Evolutionary conservation across 2,113 vertebrate genomes (phyloP).

Genomic region (Poecilia latipinna): DNA sequence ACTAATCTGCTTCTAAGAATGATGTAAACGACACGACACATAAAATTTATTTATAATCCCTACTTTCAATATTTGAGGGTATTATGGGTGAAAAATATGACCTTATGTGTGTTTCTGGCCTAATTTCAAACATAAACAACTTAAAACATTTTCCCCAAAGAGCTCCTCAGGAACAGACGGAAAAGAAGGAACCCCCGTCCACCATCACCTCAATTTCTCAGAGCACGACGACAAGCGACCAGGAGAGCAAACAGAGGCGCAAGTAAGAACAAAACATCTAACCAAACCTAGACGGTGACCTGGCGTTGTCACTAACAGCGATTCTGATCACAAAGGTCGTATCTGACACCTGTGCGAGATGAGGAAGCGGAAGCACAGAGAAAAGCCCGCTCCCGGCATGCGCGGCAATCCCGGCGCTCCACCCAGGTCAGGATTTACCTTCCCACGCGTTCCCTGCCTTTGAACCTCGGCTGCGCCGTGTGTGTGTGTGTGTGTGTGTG

Average conservation of each 20-base stretch:
- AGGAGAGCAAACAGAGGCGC: conserved; percentile 82
- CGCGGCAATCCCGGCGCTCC: conserved; percentile 82
- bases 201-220: conserved; percentile 59
- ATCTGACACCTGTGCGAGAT: conserved; percentile 83
- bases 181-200: conserved; percentile 73
- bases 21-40: no score
- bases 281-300: no score
- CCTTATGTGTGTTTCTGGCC: background rate
- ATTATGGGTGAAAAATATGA: no score
- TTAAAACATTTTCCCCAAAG: conserved; percentile 45
- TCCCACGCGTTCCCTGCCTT: background rate
- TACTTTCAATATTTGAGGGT: no score
- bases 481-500: background rate
- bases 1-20: no score
- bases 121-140: background rate
- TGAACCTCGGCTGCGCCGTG: background rate
- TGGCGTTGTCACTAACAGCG: background rate
- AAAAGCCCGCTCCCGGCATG: conserved; percentile 83
- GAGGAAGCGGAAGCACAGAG: conserved; percentile 85
- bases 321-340: conserved; percentile 69
- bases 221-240: conserved; percentile 61
- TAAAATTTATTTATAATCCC: no score
- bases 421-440: conserved; percentile 74
- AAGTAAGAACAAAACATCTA: conserved; percentile 70
- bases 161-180: conserved; percentile 79